phyloP scores from a whole-genome alignment of 92 coral and sea anemone species.

The Paragorgia papillata region DNA sequence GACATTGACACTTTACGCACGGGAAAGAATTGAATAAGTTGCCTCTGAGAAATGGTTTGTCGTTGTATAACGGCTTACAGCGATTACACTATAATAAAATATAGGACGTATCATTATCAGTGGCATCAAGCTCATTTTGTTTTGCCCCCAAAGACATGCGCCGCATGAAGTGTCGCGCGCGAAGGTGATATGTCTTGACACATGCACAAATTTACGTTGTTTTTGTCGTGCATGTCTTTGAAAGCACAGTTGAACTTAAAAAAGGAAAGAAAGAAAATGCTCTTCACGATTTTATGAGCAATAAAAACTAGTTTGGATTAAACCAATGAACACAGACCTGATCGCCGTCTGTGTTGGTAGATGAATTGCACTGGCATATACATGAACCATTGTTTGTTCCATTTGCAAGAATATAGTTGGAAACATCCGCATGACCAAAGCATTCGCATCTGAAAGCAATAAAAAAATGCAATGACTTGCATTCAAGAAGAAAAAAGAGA shows the following conservation, averaged over 20 bases:
- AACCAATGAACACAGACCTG: too few species aligned
- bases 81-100: slow-evolving; percentile 68
- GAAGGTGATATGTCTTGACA: too few species aligned
- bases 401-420: slow-evolving; percentile 55
- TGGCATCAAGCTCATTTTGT: too few species aligned
- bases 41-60: slow-evolving; percentile 83
- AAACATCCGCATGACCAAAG: slow-evolving; percentile 75
- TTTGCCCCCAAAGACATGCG: too few species aligned
- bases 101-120: background rate
- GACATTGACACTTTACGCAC: slow-evolving; percentile 86
- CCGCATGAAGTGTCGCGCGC: too few species aligned
- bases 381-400: slow-evolving; percentile 72
- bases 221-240: too few species aligned
- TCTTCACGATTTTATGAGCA: too few species aligned
- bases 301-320: too few species aligned
- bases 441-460: slow-evolving; percentile 77
- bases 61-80: slow-evolving; percentile 81
- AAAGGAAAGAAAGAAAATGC: too few species aligned
- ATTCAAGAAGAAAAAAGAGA: slow-evolving; percentile 74
- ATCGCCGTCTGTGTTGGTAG: slow-evolving; percentile 84
- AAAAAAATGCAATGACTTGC: slow-evolving; percentile 37
- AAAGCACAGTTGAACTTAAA: too few species aligned
- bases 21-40: slow-evolving; percentile 57
- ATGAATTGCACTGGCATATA: slow-evolving; percentile 70
- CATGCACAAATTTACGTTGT: too few species aligned